Evolutionary conservation across 2,797 vertebrate species (phyloP), one percentile per base, ranked within the genome.

Genomic region (Hyperoplus lanceolatus): DNA sequence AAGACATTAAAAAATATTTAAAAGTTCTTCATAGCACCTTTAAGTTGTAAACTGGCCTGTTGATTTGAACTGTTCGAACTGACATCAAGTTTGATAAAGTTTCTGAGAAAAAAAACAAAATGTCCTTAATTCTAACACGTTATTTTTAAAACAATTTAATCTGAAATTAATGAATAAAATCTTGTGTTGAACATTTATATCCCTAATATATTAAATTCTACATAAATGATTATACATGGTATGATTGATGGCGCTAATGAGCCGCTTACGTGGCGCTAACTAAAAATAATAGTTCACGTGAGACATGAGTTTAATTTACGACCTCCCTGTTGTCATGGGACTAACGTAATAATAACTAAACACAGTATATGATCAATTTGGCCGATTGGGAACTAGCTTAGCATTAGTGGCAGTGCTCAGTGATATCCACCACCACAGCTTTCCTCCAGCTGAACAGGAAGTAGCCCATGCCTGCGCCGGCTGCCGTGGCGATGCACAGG

Each of bases 401-500:
- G 57, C 56, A 2, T 29, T 29, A 99, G 82, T 99, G 98, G 89
- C 98, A 99, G 85, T 99, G 98, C 90, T 99, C 98, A 0, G 98
- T 99, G 89, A 99, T 99, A 89, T 99, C 98, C 53, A 99, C 98
- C 1, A 99, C 98, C 38, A 99, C 97, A 0, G 98, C 98, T 84
- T 99, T 99, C 71, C 96, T 96, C 98, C 98, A 99, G 94, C 98
- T 99, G 94, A 99, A 99, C 89, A 99, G 92, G 91, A 99, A 99
- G 91, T 99, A 99, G 11, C 98, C 98, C 0, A 93, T 95, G 15
- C 98, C 98, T 0, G 98, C 97, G 0, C 98, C 98, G 0, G 94
- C 90, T 0, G 98, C 97, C 86, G 98, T 97, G 0, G 98, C 97
- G 1, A 99, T 98, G 93, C 98, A 99, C 18, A 99, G 96, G 95